These are phyloP conservation scores for Garra rufa DNA, from an alignment of 2,113 vertebrate genomes.

Conservation along the genomic window DNA sequence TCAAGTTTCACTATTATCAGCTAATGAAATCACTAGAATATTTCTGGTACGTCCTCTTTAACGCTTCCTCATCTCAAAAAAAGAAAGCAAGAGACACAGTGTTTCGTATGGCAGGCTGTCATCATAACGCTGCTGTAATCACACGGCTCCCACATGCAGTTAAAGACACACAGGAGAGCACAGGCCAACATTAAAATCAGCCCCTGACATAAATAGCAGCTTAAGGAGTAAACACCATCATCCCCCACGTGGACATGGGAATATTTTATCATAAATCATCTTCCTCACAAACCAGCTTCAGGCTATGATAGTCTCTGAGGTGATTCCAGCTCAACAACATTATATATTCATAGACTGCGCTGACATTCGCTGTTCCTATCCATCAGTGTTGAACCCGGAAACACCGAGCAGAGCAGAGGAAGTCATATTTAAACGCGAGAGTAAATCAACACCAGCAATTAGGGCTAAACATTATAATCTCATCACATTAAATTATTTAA, in stretches of 20 bases:
- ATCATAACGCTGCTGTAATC: background rate
- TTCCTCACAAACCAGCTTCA: background rate
- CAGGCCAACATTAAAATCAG: conserved; percentile 19
- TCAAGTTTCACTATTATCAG: too few relatives aligned
- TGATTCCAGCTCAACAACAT: background rate
- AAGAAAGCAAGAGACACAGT: too few relatives aligned
- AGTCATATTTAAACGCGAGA: background rate
- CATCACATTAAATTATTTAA: background rate
- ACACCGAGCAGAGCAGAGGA: background rate
- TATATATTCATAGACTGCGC: background rate
- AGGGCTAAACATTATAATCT: background rate
- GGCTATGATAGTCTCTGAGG: conserved; percentile 25
- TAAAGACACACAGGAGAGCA: background rate
- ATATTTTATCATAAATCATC: conserved; percentile 48
- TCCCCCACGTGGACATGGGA: conserved; percentile 22
- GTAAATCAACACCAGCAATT: background rate
- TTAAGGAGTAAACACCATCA: conserved; percentile 45
- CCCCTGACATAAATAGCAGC: conserved; percentile 24
- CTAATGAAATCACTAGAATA: background rate
- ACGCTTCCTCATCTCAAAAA: background rate
- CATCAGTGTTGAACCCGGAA: background rate
- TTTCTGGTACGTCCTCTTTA: background rate
- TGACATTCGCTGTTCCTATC: background rate
- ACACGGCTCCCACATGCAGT: background rate
- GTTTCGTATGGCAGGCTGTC: background rate